phyloP scores from a whole-genome alignment of 2,888 invertebrate species.

The Eulithis testata region DNA sequence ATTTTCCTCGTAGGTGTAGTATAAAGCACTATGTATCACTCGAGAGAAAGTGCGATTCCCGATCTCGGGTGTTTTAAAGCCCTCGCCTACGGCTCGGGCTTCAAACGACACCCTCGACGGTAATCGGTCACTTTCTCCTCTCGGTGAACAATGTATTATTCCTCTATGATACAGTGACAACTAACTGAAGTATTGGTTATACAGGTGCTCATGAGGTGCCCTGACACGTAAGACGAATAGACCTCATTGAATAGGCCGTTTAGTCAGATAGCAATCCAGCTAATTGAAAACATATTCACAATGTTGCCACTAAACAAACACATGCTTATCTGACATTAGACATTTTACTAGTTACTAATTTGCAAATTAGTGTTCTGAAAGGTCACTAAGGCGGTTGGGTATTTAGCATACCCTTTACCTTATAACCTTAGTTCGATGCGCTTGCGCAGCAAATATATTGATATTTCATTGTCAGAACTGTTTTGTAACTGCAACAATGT shows the following conservation, averaged over 20 bases:
- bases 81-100: too few relatives aligned
- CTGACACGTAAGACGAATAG: background rate
- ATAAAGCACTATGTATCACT: too few relatives aligned
- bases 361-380: conserved; percentile 21
- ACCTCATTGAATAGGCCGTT: background rate
- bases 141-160: too few relatives aligned
- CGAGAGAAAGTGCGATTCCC: too few relatives aligned
- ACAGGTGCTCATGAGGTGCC: too few relatives aligned
- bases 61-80: too few relatives aligned
- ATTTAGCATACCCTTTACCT: conserved; percentile 26
- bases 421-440: conserved; percentile 7
- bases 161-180: too few relatives aligned
- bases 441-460: conserved; percentile 15
- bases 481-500: too few relatives aligned
- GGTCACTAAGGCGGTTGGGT: conserved; percentile 26
- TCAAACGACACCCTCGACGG: too few relatives aligned
- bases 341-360: conserved; percentile 20
- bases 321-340: conserved; percentile 27
- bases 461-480: conserved; percentile 1
- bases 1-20: too few relatives aligned
- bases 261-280: conserved; percentile 1
- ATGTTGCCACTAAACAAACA: conserved; percentile 11
- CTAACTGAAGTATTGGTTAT: too few relatives aligned
- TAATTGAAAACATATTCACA: conserved; percentile 23
- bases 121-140: too few relatives aligned